A percentile compares a stretch with the other conserved stretches of the same genome.
These are phyloP conservation scores for Adela reaumurella DNA, from an alignment of 2,888 invertebrate genomes.

Conservation along the genomic window DNA sequence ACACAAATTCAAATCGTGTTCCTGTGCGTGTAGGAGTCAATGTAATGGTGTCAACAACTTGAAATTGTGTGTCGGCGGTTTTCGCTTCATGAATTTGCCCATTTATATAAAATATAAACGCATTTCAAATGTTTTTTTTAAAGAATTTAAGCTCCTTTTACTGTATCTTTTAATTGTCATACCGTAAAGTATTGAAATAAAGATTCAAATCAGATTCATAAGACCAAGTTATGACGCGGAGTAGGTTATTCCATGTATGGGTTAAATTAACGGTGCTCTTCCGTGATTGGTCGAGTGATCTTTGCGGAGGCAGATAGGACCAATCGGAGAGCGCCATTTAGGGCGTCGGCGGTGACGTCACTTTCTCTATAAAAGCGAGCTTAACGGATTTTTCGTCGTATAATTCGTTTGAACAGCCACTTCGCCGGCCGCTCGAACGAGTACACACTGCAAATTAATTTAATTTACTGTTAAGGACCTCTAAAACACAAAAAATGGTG, in stretches of 20 bases:
- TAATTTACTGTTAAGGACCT: conserved; percentile 46
- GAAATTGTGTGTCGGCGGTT: no score
- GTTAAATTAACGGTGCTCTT: background rate
- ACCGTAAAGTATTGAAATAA: no score
- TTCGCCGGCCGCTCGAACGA: conserved; percentile 63
- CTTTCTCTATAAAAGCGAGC: conserved; percentile 52
- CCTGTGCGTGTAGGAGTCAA: no score
- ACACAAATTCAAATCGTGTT: no score
- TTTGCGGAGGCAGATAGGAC: background rate
- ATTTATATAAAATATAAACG: no score
- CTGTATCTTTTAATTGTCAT: no score
- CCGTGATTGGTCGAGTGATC: background rate
- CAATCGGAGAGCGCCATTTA: background rate
- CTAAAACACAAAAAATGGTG: conserved; percentile 51
- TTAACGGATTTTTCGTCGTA: conserved; percentile 37
- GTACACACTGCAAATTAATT: conserved; percentile 38
- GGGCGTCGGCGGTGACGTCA: background rate
- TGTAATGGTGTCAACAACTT: no score
- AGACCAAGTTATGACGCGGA: no score
- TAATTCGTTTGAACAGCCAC: conserved; percentile 68
- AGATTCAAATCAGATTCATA: no score
- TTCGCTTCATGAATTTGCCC: no score
- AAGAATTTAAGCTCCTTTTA: no score
- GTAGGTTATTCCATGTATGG: background rate
- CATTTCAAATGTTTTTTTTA: no score